Evolutionary conservation across 2,113 vertebrate species (phyloP), one percentile per base, ranked within the genome.

Genomic region (Siniperca knerii): DNA sequence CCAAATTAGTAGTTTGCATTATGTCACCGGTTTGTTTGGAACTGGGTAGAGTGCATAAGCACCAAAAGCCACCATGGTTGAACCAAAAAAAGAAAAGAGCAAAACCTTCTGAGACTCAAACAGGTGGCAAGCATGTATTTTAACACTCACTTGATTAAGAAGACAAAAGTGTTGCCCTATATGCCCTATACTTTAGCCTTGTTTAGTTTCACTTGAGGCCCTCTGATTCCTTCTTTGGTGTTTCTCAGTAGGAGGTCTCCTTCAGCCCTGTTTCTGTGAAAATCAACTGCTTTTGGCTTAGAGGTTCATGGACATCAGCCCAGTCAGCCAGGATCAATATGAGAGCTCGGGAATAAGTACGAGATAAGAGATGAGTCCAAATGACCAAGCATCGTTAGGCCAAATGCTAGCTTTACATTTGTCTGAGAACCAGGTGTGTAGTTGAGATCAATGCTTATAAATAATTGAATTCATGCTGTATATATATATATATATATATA

Each of bases 211-310:
- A 35, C 37, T 64, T 69, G 50, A 37, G 52, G 12, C 23, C 46
- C 21, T 69, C 37, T 72, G 62, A 61, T 78, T 82, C 46, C 58
- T 58, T 78, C 69, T 86, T 61, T 70, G 25, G 76, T 79, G 79
- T 42, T 15, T 77, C 65, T 75, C 69, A 46, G 75, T 67, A 70
- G 81, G 80, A 54, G 64, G 57, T 72, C 64, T 83, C 50, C 52
- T 25, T 72, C 21, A 61, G 58, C 66, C 29, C 68, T 44, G 29
- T 80, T 75, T 85, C 83, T 75, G 72, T 71, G n/a, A 84, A 79
- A 84, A 60, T 48, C 35, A 61, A 68, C 78, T 1, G 23, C 74
- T 16, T 69, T 65, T 52, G 57, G 55, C 46, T 84, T 7, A 55
- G 54, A 64, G 35, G 54, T 62, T 52, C 23, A 37, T 18, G 25